Conservation (phyloP, 2,113 vertebrate species). For the Rana temporaria region DNA sequence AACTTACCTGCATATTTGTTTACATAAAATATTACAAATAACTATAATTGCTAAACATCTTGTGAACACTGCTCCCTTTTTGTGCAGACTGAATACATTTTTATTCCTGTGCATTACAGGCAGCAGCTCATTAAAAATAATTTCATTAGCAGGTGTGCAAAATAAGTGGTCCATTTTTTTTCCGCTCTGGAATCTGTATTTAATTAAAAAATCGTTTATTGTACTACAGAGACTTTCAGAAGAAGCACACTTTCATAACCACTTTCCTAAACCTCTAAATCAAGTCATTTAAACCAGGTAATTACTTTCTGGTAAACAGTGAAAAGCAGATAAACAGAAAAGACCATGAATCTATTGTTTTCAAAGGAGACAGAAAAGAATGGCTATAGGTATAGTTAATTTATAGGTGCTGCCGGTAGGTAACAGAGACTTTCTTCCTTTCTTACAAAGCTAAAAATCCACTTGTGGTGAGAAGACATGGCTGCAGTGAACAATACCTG, state of each 20-base stretch:
- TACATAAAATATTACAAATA: not conserved
- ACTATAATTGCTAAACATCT: not conserved
- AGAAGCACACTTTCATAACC: constrained; percentile 1
- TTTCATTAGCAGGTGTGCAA: constrained; percentile 24
- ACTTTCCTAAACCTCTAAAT: constrained; percentile 4
- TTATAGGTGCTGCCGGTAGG: no score
- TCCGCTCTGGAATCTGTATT: not conserved
- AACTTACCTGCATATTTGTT: not conserved
- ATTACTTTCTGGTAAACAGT: constrained; percentile 23
- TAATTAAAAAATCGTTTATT: constrained; percentile 28
- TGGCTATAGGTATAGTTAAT: not conserved
- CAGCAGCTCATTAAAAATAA: constrained; percentile 14
- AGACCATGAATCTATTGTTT: not conserved
- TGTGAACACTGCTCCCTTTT: not conserved
- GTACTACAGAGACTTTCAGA: not conserved
- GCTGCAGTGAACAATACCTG: no score
- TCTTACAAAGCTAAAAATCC: no score
- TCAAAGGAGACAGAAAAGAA: not conserved
- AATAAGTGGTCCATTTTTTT: constrained; percentile 31
- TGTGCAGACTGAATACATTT: constrained; percentile 5
- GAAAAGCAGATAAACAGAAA: not conserved
- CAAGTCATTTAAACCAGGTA: not conserved
- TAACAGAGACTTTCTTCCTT: no score
- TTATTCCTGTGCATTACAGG: not conserved
- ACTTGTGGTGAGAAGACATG: no score